Evolutionary conservation across 2,888 invertebrate species (phyloP), one percentile per base, ranked within the genome.

Genomic region (Drosophila setosimentum): DNA sequence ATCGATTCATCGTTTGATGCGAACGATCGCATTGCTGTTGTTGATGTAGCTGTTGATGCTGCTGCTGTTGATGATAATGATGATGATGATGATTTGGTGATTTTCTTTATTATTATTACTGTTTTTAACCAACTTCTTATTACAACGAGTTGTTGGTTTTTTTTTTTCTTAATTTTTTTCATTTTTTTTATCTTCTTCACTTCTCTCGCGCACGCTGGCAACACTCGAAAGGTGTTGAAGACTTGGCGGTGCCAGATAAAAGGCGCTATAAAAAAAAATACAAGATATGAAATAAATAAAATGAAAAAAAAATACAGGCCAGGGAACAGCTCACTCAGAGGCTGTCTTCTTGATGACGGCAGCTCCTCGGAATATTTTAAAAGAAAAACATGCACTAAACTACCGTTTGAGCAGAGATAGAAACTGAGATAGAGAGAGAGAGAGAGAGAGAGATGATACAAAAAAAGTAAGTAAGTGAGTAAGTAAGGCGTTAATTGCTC

Each of bases 401-500:
- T 87, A 90, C 87, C 90, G 87, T 89, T 83, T 61, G 72, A 64
- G 18, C 30, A 32, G 55, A 53, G 60, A 37, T 29, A 65, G 55
- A 59, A 50, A 58, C 58, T 45, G 40, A 55, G 45, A 37, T 48
- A 58, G 50, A 60, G 59, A 48, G 37, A 24, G 42, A 45, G 11
- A 64, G 61, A 65, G 49, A 24, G 8, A 63, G 53, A 37, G 11
- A 68, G 61, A 63, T 55, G 37, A 57, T 64, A 54, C 33, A 58
- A 58, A 69, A 74, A 76, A 83, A 65, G n/a, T n/a, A 58, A 58
- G 74, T 77, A 83, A 70, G 88, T 78, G 73, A 86, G 86, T 75
- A 24, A 83, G 90, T 85, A 89, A 88, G 83, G 84, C 81, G 80
- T 85, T 91, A 92, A 92, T 92, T 92, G 90, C 90, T 92, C 91